A percentile compares a stretch with the other conserved stretches of the same genome.
These are phyloP conservation scores for Eilema depressum DNA, from an alignment of 2,888 invertebrate genomes.

Conservation along the genomic window DNA sequence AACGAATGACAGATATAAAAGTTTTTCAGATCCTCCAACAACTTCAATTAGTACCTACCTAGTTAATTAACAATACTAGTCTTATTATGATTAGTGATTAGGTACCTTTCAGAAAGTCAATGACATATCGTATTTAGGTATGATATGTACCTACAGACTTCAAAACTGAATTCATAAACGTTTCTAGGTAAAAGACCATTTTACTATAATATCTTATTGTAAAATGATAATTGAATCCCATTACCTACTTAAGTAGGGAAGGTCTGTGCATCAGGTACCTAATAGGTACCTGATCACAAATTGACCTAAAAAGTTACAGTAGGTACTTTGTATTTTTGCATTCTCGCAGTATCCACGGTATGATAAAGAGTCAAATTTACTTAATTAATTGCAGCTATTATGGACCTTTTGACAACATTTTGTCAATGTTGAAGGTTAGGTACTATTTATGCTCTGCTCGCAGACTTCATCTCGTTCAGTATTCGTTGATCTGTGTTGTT, in stretches of 20 bases:
- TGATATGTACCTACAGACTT: not conserved
- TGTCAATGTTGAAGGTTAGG: conserved; percentile 35
- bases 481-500: conserved; percentile 56
- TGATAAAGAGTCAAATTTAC: not conserved
- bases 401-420: conserved; percentile 40
- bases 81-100: too few species aligned
- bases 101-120: too few species aligned
- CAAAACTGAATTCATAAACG: not conserved
- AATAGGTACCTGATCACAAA: not conserved
- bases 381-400: conserved; percentile 36
- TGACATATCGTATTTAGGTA: not conserved
- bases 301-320: not conserved
- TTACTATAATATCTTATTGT: not conserved
- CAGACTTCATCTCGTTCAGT: conserved; percentile 62
- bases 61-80: not conserved
- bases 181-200: not conserved
- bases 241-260: not conserved
- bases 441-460: conserved; percentile 64
- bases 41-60: not conserved
- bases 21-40: not conserved
- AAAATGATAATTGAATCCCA: not conserved
- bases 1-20: too few species aligned
- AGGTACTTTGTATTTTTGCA: not conserved
- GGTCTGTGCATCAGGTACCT: too few species aligned
- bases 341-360: not conserved